Evolutionary conservation across 2,888 invertebrate species (phyloP).

Genomic region (Drosophila melanosoma): DNA sequence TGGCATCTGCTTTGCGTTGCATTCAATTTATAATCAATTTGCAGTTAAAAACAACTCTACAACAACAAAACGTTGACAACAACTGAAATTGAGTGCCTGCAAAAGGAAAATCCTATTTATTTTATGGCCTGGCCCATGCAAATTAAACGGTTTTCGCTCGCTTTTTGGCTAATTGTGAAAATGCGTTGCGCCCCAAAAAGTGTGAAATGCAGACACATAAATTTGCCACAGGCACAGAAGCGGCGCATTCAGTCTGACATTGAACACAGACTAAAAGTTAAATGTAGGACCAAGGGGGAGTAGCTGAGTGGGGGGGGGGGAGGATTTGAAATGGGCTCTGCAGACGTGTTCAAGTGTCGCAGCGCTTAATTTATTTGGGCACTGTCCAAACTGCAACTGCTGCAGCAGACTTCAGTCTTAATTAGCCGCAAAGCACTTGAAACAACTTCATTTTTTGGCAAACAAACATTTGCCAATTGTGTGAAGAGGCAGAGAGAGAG

Average conservation of each 20-base stretch:
- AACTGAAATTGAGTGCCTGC: slow-evolving; percentile 5
- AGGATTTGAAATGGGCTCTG: slow-evolving; percentile 9
- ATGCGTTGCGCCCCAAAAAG: slow-evolving; percentile 44
- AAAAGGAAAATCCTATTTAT: slow-evolving; percentile 25
- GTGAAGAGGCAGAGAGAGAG: neutral
- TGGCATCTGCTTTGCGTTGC: slow-evolving; percentile 37
- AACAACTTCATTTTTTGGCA: slow-evolving; percentile 33
- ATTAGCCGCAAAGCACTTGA: slow-evolving; percentile 65
- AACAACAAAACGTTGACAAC: slow-evolving; percentile 10
- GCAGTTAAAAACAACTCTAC: slow-evolving; percentile 30
- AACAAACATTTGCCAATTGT: slow-evolving; percentile 33
- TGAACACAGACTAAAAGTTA: slow-evolving; percentile 48
- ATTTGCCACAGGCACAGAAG: slow-evolving; percentile 64
- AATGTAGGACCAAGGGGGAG: neutral
- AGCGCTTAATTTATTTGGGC: slow-evolving; percentile 63
- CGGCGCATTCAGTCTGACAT: slow-evolving; percentile 65
- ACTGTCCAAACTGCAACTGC: slow-evolving; percentile 35
- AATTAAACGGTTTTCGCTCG: slow-evolving; percentile 49
- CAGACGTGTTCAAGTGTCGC: slow-evolving; percentile 63
- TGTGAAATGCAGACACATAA: slow-evolving; percentile 71
- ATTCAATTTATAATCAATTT: slow-evolving; percentile 62
- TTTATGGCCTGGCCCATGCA: slow-evolving; percentile 47
- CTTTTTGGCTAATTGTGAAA: slow-evolving; percentile 53
- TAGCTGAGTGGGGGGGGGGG: neutral
- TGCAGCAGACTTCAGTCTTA: slow-evolving; percentile 35